Evolutionary conservation across 1,140 invertebrate genomes (phyloP), one percentile per base, ranked within the genome.

Genomic region (Nasonia giraulti): DNA sequence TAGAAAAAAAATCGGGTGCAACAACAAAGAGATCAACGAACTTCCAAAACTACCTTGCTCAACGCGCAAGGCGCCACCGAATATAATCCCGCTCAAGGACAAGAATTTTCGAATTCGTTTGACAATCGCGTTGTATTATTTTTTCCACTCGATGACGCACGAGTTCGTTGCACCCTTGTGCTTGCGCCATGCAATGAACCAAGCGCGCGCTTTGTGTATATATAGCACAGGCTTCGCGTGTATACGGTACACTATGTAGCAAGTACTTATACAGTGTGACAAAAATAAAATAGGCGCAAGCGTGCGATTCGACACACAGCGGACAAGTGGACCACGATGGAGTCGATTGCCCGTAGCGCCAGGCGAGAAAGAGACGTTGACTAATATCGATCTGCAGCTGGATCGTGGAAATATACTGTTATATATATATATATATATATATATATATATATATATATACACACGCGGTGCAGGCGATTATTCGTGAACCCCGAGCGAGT

Each of bases 161-260:
- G 68, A 75, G 83, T 84, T 84, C 83, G 50, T 80, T 80, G 83
- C 69, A 80, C 83, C 77, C 77, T 80, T 80, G 69, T 69, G 69
- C 44, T 80, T 84, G 69, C 83, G 50, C 47, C 83, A 84, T 47
- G 23, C 62, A 33, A 50, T 23, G n/a, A 77, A 68, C 82, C 62
- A 37, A 74, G 50, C 17, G 27, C 55, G 20, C 55, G 17, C 17
- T 62, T 20, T 62, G 6, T 20, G 4, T 62, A 44, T 37, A 71
- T 71, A 31, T 44, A n/a, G 5, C 74, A n/a, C 73, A 31, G 33
- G 33, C 12, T 76, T 23, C 50, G 12, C 14, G 47, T 17, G 50
- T 55, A 2, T 23, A 27, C 27, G 0, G 33, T 71, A 11, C 27
- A 27, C 68, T 71, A 33, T 40, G 31, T 40, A 69, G 66, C 62